phyloP scores from a whole-genome alignment of 2,888 invertebrate genomes.

The Eupithecia insigniata region DNA sequence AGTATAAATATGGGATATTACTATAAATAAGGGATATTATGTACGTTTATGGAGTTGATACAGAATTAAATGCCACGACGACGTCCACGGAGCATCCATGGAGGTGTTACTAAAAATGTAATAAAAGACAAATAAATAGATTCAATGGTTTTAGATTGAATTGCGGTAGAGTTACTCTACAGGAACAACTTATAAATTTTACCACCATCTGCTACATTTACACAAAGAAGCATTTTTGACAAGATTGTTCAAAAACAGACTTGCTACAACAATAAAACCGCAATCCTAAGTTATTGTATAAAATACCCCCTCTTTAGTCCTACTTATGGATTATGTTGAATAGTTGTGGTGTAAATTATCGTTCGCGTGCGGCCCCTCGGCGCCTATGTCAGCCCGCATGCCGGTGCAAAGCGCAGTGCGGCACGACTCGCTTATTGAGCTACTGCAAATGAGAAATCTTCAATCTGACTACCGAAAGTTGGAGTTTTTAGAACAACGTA shows the following conservation, averaged over 20 bases:
- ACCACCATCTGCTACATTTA: background rate
- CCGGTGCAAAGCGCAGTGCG: conserved; percentile 73
- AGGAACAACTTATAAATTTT: background rate
- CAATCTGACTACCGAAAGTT: conserved; percentile 3
- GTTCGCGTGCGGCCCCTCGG: conserved; percentile 76
- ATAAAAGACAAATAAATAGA: background rate
- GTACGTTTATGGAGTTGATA: background rate
- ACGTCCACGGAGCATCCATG: background rate
- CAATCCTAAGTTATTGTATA: conserved; percentile 13
- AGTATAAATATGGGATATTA: no score
- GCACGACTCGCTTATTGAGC: conserved; percentile 47
- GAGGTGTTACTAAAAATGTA: background rate
- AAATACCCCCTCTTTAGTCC: conserved; percentile 32
- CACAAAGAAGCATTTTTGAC: background rate
- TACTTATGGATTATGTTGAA: conserved; percentile 34
- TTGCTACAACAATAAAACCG: conserved; percentile 1
- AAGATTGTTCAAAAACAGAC: background rate
- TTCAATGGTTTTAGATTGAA: background rate
- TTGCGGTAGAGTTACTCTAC: background rate
- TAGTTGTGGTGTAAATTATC: conserved; percentile 64
- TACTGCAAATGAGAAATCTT: conserved; percentile 34
- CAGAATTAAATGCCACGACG: background rate
- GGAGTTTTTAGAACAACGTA: background rate
- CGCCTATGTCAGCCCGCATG: conserved; percentile 74
- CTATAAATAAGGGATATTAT: no score